These are phyloP conservation scores for Tipula helvola DNA, from an alignment of 2,888 invertebrate genomes.

Conservation along the genomic window DNA sequence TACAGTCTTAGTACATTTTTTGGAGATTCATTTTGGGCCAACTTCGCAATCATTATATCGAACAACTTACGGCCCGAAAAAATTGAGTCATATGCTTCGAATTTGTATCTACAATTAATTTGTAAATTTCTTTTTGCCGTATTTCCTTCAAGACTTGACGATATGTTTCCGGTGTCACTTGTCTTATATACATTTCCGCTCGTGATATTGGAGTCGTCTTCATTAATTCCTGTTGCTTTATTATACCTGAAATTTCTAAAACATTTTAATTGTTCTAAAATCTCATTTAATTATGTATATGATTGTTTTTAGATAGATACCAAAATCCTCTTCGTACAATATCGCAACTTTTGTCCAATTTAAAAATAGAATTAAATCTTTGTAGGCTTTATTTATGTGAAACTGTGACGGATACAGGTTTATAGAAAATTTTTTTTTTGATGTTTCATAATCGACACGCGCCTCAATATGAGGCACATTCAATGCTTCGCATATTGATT, in stretches of 20 bases:
- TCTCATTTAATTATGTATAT: background rate
- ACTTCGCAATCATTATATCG: background rate
- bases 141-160: conserved; percentile 51
- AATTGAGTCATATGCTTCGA: conserved; percentile 68
- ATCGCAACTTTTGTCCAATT: conserved; percentile 91
- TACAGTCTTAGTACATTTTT: too few species aligned
- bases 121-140: conserved; percentile 73
- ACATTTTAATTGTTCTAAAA: background rate
- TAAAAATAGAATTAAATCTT: conserved; percentile 73
- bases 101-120: conserved; percentile 80
- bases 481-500: conserved; percentile 77
- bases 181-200: conserved; percentile 65
- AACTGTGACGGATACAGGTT: conserved; percentile 79
- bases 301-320: conserved; percentile 34
- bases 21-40: too few species aligned
- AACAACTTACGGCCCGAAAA: conserved; percentile 68
- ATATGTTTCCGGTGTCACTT: conserved; percentile 55
- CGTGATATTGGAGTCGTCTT: conserved; percentile 52
- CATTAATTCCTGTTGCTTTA: conserved; percentile 74
- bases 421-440: conserved; percentile 56
- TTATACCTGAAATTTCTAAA: conserved; percentile 44
- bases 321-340: conserved; percentile 85
- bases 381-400: conserved; percentile 68
- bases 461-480: conserved; percentile 85
- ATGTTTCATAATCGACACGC: conserved; percentile 48